A percentile compares a stretch with the other conserved stretches of the same genome.
These are phyloP conservation scores for Varanus komodoensis DNA, from an alignment of 2,113 vertebrate genomes.

Conservation along the genomic window DNA sequence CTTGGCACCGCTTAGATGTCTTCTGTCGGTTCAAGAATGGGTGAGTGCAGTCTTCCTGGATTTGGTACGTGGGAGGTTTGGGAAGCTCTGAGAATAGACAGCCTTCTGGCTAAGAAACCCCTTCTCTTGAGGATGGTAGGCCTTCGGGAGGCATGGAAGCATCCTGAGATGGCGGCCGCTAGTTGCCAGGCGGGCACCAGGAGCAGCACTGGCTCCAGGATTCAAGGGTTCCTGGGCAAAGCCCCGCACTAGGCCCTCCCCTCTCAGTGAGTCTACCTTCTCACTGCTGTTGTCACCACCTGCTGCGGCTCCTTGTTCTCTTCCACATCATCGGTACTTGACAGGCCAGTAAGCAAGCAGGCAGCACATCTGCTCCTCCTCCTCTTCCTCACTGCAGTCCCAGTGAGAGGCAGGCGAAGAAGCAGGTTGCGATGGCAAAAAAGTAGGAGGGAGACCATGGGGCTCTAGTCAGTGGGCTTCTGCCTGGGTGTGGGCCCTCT, in stretches of 20 bases:
- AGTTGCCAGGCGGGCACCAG: neutral
- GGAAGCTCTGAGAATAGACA: neutral
- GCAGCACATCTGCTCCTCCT: neutral
- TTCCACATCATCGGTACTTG: neutral
- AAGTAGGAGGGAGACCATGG: too few relatives aligned
- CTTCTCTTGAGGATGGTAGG: fast-evolving
- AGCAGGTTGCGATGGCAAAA: too few relatives aligned
- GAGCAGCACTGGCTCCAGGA: neutral
- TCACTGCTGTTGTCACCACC: too few relatives aligned
- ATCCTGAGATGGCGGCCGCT: neutral
- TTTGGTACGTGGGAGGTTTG: neutral
- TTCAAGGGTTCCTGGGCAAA: too few relatives aligned
- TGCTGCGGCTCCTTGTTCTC: too few relatives aligned
- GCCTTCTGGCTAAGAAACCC: fast-evolving
- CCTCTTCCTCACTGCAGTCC: too few relatives aligned
- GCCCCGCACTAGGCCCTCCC: too few relatives aligned
- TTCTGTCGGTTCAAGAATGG: neutral
- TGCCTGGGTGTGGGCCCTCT: too few relatives aligned
- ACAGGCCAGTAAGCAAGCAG: neutral
- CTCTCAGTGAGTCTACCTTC: too few relatives aligned
- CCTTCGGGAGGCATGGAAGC: neutral
- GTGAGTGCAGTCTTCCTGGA: neutral
- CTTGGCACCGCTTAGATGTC: neutral
- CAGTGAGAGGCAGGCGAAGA: too few relatives aligned
- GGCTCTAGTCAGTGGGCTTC: too few relatives aligned